Percentiles rank a stretch among this genome's conserved stretches.
These are phyloP conservation scores for Hirtodrosophila confusa DNA, from an alignment of 2,888 invertebrate genomes.

Conservation along the genomic window DNA sequence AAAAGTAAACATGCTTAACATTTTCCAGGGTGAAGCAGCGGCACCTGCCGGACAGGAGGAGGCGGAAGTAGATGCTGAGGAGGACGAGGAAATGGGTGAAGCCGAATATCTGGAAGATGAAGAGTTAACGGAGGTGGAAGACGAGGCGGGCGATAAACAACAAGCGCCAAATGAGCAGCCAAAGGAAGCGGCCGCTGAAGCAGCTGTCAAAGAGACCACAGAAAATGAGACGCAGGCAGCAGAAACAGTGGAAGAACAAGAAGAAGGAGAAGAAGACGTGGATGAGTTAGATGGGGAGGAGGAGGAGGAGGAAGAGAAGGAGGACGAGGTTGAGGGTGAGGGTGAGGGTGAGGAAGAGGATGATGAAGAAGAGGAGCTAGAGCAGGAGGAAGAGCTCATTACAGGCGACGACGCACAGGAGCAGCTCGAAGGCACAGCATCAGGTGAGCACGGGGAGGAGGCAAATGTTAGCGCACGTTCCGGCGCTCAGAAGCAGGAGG, in stretches of 20 bases:
- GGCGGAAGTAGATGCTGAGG: background rate
- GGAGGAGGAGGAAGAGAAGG: slow-evolving; percentile 57
- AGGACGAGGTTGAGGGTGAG: background rate
- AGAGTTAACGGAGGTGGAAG: slow-evolving; percentile 14
- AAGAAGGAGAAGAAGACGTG: slow-evolving; percentile 21
- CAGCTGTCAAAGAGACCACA: slow-evolving; percentile 12
- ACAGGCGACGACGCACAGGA: slow-evolving; percentile 61
- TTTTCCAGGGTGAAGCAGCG: slow-evolving; percentile 41
- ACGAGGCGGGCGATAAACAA: slow-evolving; percentile 18
- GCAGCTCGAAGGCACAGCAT: background rate
- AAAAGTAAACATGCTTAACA: slow-evolving; percentile 32
- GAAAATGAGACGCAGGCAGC: slow-evolving; percentile 22
- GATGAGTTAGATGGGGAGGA: slow-evolving; percentile 31
- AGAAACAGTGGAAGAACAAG: slow-evolving; percentile 21
- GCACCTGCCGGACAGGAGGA: slow-evolving; percentile 14
- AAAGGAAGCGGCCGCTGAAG: slow-evolving; percentile 22
- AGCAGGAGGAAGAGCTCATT: slow-evolving; percentile 60
- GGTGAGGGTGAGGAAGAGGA: slow-evolving; percentile 16
- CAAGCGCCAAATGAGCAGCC: slow-evolving; percentile 18
- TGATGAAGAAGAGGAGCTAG: slow-evolving; percentile 34
- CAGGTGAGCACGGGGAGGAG: slow-evolving; percentile 3
- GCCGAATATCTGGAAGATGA: slow-evolving; percentile 64
- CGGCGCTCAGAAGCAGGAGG: slow-evolving; percentile 52
- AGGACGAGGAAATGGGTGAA: slow-evolving; percentile 53
- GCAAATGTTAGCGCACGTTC: slow-evolving; percentile 39